Base-by-base conservation (phyloP, 2,797 vertebrate species). In the Tarsius wallacei region DNA sequence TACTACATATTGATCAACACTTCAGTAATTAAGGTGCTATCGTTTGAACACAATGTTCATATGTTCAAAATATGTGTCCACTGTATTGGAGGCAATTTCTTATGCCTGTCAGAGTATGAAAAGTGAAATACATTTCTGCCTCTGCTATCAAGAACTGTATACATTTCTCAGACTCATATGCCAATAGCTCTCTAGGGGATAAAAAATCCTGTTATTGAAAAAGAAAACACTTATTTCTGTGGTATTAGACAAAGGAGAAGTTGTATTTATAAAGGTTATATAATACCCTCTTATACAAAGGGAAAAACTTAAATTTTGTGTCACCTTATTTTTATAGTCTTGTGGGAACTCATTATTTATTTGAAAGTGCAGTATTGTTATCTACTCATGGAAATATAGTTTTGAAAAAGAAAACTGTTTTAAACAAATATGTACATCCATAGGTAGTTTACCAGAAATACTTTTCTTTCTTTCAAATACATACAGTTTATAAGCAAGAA, bases 1-100 rank as follows among this genome's bases (percentile, higher is more conserved):
- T 73, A 87, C 88, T 71, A 26, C 26, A 36, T 98, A 95, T 97
- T 95, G 93, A 98, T 98, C 82, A 94, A 68, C 64, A 94, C 13
- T 80, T 73, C 97, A 97, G 89, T 97, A 90, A 85, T 96, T 95
- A 88, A 96, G 49, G 49, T 71, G 84, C 8, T 78, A 84, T 55
- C 19, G 93, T 96, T 88, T 66, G 24, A 94, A 88, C 36, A 90
- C 22, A 89, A 22, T 83, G 51, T 70, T 80, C n/a, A 55, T 74
- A 7, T 89, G 55, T 89, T 96, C 66, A 87, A 66, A 93, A 26
- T 49, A 5, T 66, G 14, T 95, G 1, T 17, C 53, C 57, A 87
- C 31, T 28, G 53, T 78, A 36, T 64, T 26, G 33, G 77, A 55
- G 22, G 14, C 1, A 85, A 14, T 74, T 42, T 70, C 26, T 42